Evolutionary conservation across 2,113 vertebrate genomes (phyloP).

Genomic region (Pygoscelis antarcticus): DNA sequence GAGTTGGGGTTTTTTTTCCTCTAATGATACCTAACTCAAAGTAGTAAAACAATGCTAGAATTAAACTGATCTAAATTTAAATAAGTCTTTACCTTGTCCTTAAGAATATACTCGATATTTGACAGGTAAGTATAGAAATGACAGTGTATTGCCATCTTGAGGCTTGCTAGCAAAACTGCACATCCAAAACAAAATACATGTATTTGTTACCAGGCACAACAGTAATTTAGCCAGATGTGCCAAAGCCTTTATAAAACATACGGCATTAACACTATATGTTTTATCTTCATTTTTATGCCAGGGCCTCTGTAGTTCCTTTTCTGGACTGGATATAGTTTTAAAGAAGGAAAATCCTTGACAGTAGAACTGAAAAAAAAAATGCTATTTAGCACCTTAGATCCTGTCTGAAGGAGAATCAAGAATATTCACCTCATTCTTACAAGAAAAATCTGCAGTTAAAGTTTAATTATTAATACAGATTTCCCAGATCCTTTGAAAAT

Average conservation of each 20-base stretch:
- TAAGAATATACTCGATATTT: rapidly evolving
- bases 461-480: background rate
- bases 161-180: conserved; percentile 24
- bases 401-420: background rate
- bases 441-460: background rate
- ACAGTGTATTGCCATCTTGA: conserved; percentile 53
- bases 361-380: background rate
- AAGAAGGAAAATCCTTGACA: background rate
- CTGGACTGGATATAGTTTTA: background rate
- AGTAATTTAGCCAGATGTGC: background rate
- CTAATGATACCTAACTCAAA: background rate
- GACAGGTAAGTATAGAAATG: background rate
- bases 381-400: background rate
- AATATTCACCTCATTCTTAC: background rate
- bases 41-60: background rate
- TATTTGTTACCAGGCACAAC: background rate
- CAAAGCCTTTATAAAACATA: background rate
- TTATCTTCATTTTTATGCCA: background rate
- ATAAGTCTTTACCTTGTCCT: background rate
- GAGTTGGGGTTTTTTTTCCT: background rate
- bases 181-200: background rate
- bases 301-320: background rate
- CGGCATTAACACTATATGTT: background rate
- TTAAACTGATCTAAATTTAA: background rate
- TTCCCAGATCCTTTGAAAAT: background rate